A percentile compares a stretch with the other conserved stretches of the same genome.
phyloP scores from a whole-genome alignment of 2,888 invertebrate genomes.

The Oegoconia quadripuncta region DNA sequence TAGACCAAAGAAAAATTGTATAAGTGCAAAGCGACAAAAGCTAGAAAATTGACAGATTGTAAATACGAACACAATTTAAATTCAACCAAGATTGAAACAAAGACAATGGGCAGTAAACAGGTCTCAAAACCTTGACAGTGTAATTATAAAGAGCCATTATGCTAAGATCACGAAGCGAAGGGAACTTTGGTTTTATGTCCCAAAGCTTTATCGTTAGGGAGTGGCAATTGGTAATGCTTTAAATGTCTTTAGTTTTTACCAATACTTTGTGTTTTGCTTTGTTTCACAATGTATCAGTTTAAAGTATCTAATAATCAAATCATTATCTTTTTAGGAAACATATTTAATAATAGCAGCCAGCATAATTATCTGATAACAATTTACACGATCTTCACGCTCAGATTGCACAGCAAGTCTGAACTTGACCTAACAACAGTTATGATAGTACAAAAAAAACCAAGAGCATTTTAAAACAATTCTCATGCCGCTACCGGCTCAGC shows the following conservation, averaged over 20 bases:
- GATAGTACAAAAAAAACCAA: constrained; percentile 23
- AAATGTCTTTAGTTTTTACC: not conserved
- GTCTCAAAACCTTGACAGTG: constrained; percentile 46
- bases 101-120: constrained; percentile 44
- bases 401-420: constrained; percentile 40
- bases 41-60: constrained; percentile 2
- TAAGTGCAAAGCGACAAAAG: constrained; percentile 1
- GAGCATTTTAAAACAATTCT: constrained; percentile 23
- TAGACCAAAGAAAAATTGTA: too few species aligned
- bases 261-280: not conserved
- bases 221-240: not conserved
- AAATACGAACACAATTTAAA: constrained; percentile 8
- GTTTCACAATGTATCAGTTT: too few species aligned
- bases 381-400: constrained; percentile 28
- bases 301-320: not conserved
- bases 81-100: constrained; percentile 16
- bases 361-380: constrained; percentile 9
- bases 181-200: constrained; percentile 20
- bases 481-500: too few species aligned
- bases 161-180: constrained; percentile 38
- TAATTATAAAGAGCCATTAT: constrained; percentile 44
- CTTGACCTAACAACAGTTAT: constrained; percentile 44
- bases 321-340: too few species aligned
- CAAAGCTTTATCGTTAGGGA: constrained; percentile 5
- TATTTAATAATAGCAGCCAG: too few species aligned